Percentiles rank a stretch among this genome's conserved stretches.
Conservation (phyloP, 2,888 invertebrate genomes). For the Drosophila cracens region DNA sequence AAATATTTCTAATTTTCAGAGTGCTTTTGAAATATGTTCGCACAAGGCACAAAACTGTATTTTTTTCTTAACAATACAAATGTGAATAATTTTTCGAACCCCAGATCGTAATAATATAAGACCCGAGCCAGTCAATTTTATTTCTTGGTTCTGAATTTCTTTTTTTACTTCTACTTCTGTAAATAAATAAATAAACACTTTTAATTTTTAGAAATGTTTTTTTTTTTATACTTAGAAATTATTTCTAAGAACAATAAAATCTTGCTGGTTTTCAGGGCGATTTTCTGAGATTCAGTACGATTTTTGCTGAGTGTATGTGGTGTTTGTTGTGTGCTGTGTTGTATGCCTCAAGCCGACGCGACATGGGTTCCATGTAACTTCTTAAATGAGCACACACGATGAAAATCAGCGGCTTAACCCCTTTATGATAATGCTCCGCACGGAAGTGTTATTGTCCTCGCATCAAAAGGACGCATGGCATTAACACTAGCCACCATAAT, state of each 20-base stretch:
- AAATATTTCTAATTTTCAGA: neutral
- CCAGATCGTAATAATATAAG: neutral
- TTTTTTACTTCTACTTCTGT: too few relatives aligned
- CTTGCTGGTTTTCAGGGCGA: neutral
- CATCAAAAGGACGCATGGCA: slow-evolving; percentile 79
- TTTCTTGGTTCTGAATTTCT: neutral
- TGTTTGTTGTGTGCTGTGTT: slow-evolving; percentile 8
- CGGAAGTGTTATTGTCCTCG: slow-evolving; percentile 82
- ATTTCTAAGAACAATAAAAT: neutral
- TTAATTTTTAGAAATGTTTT: neutral
- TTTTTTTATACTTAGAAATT: neutral
- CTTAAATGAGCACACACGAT: slow-evolving; percentile 80
- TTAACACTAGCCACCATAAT: slow-evolving; percentile 68
- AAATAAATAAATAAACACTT: neutral
- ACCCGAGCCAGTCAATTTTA: neutral
- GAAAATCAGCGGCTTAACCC: slow-evolving; percentile 82
- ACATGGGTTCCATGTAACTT: slow-evolving; percentile 58
- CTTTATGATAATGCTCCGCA: slow-evolving; percentile 82
- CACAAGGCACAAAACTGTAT: neutral
- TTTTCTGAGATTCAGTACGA: neutral
- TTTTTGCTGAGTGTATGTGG: neutral
- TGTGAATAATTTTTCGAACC: neutral
- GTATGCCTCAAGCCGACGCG: slow-evolving; percentile 15
- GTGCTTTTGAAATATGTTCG: neutral
- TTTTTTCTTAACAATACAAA: too few relatives aligned